Percentiles rank a stretch among this genome's conserved stretches.
Evolutionary conservation across 2,888 invertebrate genomes (phyloP).

Genomic region (Pseudococcus jackbeardsleyi): DNA sequence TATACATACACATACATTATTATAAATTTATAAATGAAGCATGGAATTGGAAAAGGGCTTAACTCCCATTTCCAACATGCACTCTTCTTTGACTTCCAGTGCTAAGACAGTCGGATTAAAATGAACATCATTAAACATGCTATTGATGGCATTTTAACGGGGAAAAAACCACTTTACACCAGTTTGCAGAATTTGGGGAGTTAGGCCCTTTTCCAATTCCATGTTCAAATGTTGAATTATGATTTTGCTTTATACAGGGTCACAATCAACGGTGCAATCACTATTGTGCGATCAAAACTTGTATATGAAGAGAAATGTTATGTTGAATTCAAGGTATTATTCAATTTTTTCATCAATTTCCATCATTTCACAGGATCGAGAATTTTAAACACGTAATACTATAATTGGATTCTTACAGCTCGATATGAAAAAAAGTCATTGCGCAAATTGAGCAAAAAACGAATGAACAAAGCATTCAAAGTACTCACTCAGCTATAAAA

Average conservation of each 20-base stretch:
- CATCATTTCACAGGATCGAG: neutral
- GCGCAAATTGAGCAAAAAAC: slow-evolving; percentile 92
- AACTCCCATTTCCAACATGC: no score
- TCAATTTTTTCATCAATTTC: slow-evolving; percentile 57
- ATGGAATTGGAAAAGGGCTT: no score
- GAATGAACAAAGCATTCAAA: slow-evolving; percentile 87
- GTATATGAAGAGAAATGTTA: slow-evolving; percentile 89
- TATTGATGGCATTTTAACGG: no score
- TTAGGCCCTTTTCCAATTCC: no score
- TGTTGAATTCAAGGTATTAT: slow-evolving; percentile 90
- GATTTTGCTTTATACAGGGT: neutral
- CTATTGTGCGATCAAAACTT: slow-evolving; percentile 77
- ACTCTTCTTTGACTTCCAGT: no score
- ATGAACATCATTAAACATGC: no score
- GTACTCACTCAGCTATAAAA: slow-evolving; percentile 82
- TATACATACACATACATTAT: no score
- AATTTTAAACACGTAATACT: slow-evolving; percentile 5
- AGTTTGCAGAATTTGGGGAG: no score
- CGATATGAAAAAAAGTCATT: slow-evolving; percentile 97
- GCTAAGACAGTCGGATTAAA: no score
- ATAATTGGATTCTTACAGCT: slow-evolving; percentile 72
- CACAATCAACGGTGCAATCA: neutral
- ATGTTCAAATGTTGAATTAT: no score
- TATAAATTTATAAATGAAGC: neutral
- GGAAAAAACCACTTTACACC: no score